Percentiles rank a stretch among this genome's conserved stretches.
These are phyloP conservation scores for Dysdera silvatica DNA, from an alignment of 1,140 invertebrate species.

Conservation along the genomic window DNA sequence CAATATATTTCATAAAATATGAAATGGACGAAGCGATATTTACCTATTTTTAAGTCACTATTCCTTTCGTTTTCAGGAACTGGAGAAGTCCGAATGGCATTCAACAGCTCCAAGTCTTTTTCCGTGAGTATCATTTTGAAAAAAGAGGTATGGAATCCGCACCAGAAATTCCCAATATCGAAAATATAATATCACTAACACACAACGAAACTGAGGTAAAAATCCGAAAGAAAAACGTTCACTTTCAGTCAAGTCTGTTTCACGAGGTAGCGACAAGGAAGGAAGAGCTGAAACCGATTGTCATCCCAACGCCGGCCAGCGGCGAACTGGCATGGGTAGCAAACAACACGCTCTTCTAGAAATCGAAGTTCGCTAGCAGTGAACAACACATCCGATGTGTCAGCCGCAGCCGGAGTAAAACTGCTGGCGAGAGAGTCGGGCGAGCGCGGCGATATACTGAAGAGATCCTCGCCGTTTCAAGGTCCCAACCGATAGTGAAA, in stretches of 20 bases:
- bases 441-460: background rate
- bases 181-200: background rate
- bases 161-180: background rate
- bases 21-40: background rate
- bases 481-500: slow-evolving; percentile 32
- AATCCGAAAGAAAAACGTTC: background rate
- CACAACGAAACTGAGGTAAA: background rate
- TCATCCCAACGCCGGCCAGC: background rate
- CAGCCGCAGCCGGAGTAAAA: background rate
- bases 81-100: slow-evolving; percentile 22
- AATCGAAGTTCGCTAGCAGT: too few species aligned
- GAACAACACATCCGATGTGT: background rate
- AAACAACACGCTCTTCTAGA: too few species aligned
- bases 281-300: background rate
- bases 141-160: background rate
- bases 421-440: background rate
- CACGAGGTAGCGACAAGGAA: background rate
- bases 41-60: slow-evolving; percentile 30
- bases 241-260: background rate
- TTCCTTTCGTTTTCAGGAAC: slow-evolving; percentile 28
- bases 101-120: slow-evolving; percentile 35
- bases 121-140: slow-evolving; percentile 35
- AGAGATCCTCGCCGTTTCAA: slow-evolving; percentile 23
- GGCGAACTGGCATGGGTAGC: too few species aligned
- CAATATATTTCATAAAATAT: too few species aligned